Percentiles rank a stretch among this genome's conserved stretches.
Evolutionary conservation across 2,888 invertebrate species (phyloP).

Genomic region (Salpingus planirostris): DNA sequence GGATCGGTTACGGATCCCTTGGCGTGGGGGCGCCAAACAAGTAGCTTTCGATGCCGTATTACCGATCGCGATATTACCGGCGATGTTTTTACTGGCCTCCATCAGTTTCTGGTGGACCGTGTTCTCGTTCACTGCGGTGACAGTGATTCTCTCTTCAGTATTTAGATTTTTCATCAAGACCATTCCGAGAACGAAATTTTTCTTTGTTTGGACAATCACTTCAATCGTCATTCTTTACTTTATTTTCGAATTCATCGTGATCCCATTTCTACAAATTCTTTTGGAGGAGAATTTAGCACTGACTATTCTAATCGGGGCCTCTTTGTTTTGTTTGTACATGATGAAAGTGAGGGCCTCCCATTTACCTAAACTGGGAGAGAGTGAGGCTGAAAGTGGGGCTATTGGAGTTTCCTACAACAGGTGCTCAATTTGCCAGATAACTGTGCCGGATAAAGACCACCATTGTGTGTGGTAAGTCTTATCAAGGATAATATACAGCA

Average conservation of each 20-base stretch:
- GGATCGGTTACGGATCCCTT: constrained; percentile 50
- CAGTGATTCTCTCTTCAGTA: constrained; percentile 28
- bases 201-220: constrained; percentile 63
- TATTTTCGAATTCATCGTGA: constrained; percentile 62
- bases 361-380: constrained; percentile 28
- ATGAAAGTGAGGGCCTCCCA: constrained; percentile 27
- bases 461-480: constrained; percentile 66
- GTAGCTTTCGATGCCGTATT: constrained; percentile 44
- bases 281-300: constrained; percentile 55
- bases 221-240: constrained; percentile 57
- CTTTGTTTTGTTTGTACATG: constrained; percentile 41
- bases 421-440: constrained; percentile 75
- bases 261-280: constrained; percentile 62
- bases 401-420: constrained; percentile 63
- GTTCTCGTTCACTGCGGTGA: constrained; percentile 29
- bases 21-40: constrained; percentile 51
- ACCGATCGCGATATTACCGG: constrained; percentile 44
- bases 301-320: constrained; percentile 43
- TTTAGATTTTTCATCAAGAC: constrained; percentile 29
- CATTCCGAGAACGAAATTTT: constrained; percentile 55
- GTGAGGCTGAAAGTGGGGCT: constrained; percentile 42
- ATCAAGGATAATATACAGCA: constrained; percentile 3
- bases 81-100: constrained; percentile 43
- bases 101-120: constrained; percentile 41
- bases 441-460: constrained; percentile 68